Base-by-base conservation (phyloP, 1,140 invertebrate species). In the Prorops nasuta region DNA sequence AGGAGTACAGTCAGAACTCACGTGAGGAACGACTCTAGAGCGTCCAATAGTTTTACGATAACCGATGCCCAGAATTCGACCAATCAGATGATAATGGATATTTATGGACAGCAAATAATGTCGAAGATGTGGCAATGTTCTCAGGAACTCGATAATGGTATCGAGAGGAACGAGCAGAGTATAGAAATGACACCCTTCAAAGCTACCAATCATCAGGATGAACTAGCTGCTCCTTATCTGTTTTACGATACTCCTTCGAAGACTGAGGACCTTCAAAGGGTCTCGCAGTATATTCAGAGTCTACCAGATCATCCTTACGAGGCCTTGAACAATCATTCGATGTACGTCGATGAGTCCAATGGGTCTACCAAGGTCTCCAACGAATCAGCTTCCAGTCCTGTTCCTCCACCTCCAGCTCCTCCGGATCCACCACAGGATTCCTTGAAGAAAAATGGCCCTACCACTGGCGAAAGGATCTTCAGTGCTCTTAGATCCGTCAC, bases 401-500 rank as follows among this genome's bases (percentile, higher is more conserved):
- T 71, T 3, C 61, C 67, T 1, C 74, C 72, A 8, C 67, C 71
- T 1, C 67, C 70, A 1, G 68, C 71, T 0, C 75, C 72, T 0
- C 67, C 73, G 1, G 66, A 74, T 46, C 68, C 69, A 0, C 51
- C 65, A 9, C 36, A 50, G 2, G 60, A 70, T 35, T 21, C 57
- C 8, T 12, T 52, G 9, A 59, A 68, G 12, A 67, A 72, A 40
- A 68, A 61, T 12, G 61, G 57, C 3, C 66, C 63, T 1, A 77
- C 72, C 12, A 76, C 73, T 2, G 75, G 75, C 0, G 75, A 77
- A 34, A 72, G 63, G 43, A 78, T 78, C 42, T 78, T 78, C 37
- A 75, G 66, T 38, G 72, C 73, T 1, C 54, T 76, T 8, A 64
- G 67, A 54, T 66, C 72, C 4, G 68, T 76, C 18, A 73, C 72